Base-by-base conservation (phyloP, 2,888 invertebrate genomes). In the Nomada fucata region DNA sequence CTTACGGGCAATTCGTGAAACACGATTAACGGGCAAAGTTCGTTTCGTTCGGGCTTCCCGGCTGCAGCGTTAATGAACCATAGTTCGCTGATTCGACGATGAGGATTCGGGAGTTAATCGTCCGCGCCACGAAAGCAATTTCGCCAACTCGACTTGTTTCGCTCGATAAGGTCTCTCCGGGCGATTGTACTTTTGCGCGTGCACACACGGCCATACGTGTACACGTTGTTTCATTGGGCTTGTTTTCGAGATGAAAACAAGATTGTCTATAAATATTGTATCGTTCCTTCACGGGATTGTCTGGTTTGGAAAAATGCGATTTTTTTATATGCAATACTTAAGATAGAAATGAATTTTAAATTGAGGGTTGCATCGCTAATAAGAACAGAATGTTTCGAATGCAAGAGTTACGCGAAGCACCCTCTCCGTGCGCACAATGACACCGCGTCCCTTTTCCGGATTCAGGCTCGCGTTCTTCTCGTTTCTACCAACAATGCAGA, bases 21-120 rank as follows among this genome's bases (percentile, higher is more conserved):
- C 63, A 73, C 77, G 80, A 83, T 85, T 85, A 85, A 85, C 75
- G 76, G 71, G 44, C 29, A 50, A 81, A 85, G 84, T 85, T 85
- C 74, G 80, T 78, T 81, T 61, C 73, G 78, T 73, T 78, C 65
- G 47, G 59, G 74, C 20, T 70, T 26, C 74, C 23, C 47, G 65
- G 83, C 73, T 52, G 42, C 36, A 76, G 69, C 85, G 84, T 84
- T 85, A 85, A 85, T 84, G 84, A 85, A 84, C 81, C 85, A 84
- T 83, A 84, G 84, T 85, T 79, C 78, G 81, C 84, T 84, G 81
- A 85, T 85, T 85, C 84, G 81, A 76, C 85, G 84, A 84, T 79
- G 85, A 84, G 81, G 75, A 85, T 85, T 85, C 76, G 79, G 64
- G 85, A 68, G 85, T 85, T 85, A 85, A 85, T 85, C 84, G 84